Evolutionary conservation across 2,797 vertebrate species (phyloP), one percentile per base, ranked within the genome.

Genomic region (Lepilemur septentrionalis): DNA sequence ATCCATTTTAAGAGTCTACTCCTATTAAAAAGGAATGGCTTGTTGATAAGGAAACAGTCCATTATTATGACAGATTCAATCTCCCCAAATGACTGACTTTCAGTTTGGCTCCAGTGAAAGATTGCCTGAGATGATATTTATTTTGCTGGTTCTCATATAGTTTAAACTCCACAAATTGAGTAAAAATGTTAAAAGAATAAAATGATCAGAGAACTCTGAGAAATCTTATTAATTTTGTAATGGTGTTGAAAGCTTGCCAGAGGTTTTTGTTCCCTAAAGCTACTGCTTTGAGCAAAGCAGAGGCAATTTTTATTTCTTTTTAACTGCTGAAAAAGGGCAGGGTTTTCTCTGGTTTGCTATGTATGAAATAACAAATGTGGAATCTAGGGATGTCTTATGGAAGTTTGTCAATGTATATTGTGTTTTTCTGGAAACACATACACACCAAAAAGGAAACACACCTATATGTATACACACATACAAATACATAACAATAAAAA

Each of bases 171-270:
- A 88, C 38, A 75, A 75, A 75, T 73, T 89, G 65, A 97, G n/a
- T 94, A 38, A 94, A 73, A 96, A 93, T 95, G 35, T 91, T 94
- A 96, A 86, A 94, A 91, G 50, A 93, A 75, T 92, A 85, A 96
- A 94, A 92, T 89, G n/a, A 28, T 88, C 80, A 92, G 76, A 94
- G 73, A 93, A 93, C 41, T 79, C 67, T 69, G 43, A 96, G 55
- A 80, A 97, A 93, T 92, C 61, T 92, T 93, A 93, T 90, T 97
- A 97, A 93, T 96, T 95, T 84, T 95, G 11, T 84, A 92, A 87
- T 85, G 52, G 46, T 75, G 4, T 46, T 86, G 70, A 93, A 96
- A 93, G 38, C 85, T 84, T 95, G 93, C 89, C 73, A 91, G 76
- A 91, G 65, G 7, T 70, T 93, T 96, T 91, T 96, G 75, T 94